Percentiles rank a stretch among this genome's conserved stretches.
Conservation (phyloP, 2,113 vertebrate genomes). For the Nibea albiflora region DNA sequence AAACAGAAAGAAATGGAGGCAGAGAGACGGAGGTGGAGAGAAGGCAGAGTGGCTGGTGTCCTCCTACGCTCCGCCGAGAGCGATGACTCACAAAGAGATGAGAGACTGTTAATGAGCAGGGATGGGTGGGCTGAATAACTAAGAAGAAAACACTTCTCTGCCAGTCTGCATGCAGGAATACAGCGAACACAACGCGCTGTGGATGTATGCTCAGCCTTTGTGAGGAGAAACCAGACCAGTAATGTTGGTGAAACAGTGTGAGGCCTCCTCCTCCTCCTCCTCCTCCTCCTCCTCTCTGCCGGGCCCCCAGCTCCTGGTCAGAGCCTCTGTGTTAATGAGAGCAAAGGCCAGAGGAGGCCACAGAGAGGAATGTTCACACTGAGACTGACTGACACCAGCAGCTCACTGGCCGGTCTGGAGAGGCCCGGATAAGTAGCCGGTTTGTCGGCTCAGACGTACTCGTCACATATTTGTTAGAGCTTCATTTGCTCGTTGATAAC, state of each 20-base stretch:
- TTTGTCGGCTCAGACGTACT: neutral
- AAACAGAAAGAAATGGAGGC: slow-evolving; percentile 20
- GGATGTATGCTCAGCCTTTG: neutral
- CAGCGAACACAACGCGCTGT: neutral
- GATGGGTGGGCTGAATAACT: slow-evolving; percentile 28
- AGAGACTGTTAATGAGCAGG: slow-evolving; percentile 39
- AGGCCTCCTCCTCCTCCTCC: slow-evolving; percentile 1
- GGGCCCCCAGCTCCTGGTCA: slow-evolving; percentile 37
- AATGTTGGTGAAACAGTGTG: slow-evolving; percentile 13
- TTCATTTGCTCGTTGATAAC: neutral
- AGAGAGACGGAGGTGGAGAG: neutral
- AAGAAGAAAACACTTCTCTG: neutral
- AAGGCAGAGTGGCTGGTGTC: slow-evolving; percentile 39
- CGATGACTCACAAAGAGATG: slow-evolving; percentile 51
- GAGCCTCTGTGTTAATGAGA: slow-evolving; percentile 65
- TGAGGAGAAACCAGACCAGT: slow-evolving; percentile 12
- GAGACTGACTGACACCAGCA: slow-evolving; percentile 28
- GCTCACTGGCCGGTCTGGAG: slow-evolving; percentile 1
- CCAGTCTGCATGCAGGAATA: neutral
- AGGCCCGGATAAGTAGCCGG: neutral
- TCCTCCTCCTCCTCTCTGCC: neutral
- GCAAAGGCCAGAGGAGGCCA: slow-evolving; percentile 61
- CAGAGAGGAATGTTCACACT: slow-evolving; percentile 66
- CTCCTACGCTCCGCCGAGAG: slow-evolving; percentile 49
- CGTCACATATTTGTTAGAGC: neutral